phyloP scores from a whole-genome alignment of 2,797 vertebrate genomes.

The Catharus ustulatus region DNA sequence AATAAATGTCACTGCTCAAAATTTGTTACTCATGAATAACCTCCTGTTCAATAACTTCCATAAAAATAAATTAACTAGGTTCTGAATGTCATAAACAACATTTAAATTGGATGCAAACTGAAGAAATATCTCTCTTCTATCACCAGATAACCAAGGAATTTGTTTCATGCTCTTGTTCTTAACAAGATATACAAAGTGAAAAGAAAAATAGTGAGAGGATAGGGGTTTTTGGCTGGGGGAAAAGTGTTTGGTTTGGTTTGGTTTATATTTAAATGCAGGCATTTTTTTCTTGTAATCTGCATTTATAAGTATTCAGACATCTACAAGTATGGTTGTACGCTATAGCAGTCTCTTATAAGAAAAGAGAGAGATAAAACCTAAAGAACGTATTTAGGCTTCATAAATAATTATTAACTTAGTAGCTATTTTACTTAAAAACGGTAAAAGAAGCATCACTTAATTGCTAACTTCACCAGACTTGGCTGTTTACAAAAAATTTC shows the following conservation, averaged over 20 bases:
- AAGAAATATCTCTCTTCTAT: neutral
- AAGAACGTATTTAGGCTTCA: neutral
- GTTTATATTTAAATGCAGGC: neutral
- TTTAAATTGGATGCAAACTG: neutral
- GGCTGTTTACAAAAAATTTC: neutral
- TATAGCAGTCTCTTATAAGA: neutral
- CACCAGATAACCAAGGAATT: neutral
- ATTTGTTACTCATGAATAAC: neutral
- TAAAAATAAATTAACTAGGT: neutral
- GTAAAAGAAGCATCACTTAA: neutral
- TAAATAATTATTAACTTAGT: neutral
- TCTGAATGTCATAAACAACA: neutral
- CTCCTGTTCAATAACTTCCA: neutral
- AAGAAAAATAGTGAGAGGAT: neutral
- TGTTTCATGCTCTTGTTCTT: neutral
- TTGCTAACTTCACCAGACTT: neutral
- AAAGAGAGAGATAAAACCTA: neutral
- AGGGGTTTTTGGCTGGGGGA: rapidly evolving
- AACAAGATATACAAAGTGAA: neutral
- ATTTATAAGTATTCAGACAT: neutral
- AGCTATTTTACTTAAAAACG: neutral
- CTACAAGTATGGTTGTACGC: neutral
- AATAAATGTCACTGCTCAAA: neutral
- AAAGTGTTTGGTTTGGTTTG: neutral
- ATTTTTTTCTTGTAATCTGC: neutral